Conservation (phyloP, 2,113 vertebrate species). For the Aramus guarauna region DNA sequence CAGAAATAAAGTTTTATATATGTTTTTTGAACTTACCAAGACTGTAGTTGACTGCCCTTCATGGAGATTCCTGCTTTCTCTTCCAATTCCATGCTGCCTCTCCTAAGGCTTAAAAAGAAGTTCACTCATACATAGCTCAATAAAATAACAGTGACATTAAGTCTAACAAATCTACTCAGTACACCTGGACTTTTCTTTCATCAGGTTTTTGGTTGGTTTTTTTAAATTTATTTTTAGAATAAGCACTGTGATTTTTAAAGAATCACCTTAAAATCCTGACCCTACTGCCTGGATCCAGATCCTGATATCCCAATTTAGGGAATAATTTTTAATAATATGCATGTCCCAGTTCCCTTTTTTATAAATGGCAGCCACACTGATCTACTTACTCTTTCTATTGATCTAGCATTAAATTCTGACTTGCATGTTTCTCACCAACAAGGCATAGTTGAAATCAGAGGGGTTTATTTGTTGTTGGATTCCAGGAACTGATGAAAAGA, state of each 20-base stretch:
- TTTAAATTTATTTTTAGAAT: not conserved
- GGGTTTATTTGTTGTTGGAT: not conserved
- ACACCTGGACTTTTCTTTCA: not conserved
- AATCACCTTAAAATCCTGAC: not conserved
- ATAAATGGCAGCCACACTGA: not conserved
- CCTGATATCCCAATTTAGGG: not conserved
- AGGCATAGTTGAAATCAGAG: not conserved
- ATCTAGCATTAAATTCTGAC: not conserved
- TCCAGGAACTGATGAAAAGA: not conserved
- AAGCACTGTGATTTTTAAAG: not conserved
- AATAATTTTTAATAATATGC: not conserved
- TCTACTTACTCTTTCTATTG: not conserved
- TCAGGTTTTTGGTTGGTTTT: not conserved
- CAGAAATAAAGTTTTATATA: not conserved
- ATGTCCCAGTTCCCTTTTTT: not conserved
- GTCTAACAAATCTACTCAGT: not conserved
- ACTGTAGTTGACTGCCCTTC: not conserved
- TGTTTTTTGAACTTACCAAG: not conserved
- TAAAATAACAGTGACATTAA: not conserved
- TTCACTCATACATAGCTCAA: not conserved
- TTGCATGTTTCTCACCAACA: not conserved
- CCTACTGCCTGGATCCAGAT: not conserved
- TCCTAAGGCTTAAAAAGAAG: conserved; percentile 28
- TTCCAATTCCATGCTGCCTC: not conserved
- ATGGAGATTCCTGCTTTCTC: not conserved